Evolutionary conservation across 2,888 invertebrate genomes (phyloP).

Genomic region (Mythimna loreyi): DNA sequence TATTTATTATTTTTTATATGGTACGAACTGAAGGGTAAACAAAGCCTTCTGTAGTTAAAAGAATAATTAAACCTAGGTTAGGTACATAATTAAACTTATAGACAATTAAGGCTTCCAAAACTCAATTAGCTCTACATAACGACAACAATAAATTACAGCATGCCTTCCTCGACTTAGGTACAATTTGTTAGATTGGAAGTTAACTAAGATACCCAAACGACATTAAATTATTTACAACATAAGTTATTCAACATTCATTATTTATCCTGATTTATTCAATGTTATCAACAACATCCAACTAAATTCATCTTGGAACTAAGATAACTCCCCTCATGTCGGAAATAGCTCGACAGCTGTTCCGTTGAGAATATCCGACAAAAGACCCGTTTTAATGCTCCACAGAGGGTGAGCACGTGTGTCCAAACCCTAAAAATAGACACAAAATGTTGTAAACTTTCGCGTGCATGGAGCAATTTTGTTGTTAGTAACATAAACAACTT

Average conservation of each 20-base stretch:
- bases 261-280: constrained; percentile 42
- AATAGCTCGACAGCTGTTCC: constrained; percentile 88
- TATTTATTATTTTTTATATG: constrained; percentile 8
- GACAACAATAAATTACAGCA: constrained; percentile 24
- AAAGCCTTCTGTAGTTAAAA: neutral
- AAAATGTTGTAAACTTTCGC: constrained; percentile 53
- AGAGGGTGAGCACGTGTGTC: constrained; percentile 74
- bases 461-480: constrained; percentile 53
- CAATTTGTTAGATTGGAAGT: constrained; percentile 8
- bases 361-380: constrained; percentile 79
- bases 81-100: constrained; percentile 11
- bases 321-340: constrained; percentile 82
- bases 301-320: constrained; percentile 71
- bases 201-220: constrained; percentile 19
- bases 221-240: constrained; percentile 36
- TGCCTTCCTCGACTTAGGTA: constrained; percentile 17
- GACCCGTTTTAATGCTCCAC: constrained; percentile 77
- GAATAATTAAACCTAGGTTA: constrained; percentile 10
- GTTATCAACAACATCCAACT: constrained; percentile 59
- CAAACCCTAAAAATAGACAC: constrained; percentile 68
- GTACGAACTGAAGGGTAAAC: neutral
- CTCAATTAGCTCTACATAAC: constrained; percentile 17
- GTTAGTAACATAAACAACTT: constrained; percentile 50
- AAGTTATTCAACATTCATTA: constrained; percentile 38
- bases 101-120: constrained; percentile 6